Evolutionary conservation across 2,888 invertebrate genomes (phyloP).

Genomic region (Agrotis puta): DNA sequence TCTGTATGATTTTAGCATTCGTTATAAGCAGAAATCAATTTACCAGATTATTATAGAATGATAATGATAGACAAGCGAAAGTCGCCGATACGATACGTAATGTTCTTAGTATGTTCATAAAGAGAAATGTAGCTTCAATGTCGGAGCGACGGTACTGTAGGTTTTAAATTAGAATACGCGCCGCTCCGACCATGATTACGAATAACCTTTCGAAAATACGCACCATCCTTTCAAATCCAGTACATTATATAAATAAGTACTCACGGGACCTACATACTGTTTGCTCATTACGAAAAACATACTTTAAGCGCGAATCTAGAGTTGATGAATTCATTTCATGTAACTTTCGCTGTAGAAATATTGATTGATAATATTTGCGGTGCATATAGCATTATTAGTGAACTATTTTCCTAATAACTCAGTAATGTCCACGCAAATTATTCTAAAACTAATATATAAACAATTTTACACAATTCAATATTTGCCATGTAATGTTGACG

Average conservation of each 20-base stretch:
- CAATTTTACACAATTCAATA: slow-evolving; percentile 63
- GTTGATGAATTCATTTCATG: slow-evolving; percentile 35
- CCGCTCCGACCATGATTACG: slow-evolving; percentile 21
- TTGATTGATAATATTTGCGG: slow-evolving; percentile 46
- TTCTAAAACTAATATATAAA: slow-evolving; percentile 62
- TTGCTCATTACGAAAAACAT: slow-evolving; percentile 63
- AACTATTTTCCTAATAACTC: slow-evolving; percentile 59
- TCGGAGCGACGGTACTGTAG: slow-evolving; percentile 14
- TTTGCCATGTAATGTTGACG: slow-evolving; percentile 60
- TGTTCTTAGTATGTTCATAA: slow-evolving; percentile 17
- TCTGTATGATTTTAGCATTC: slow-evolving; percentile 6
- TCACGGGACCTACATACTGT: slow-evolving; percentile 57
- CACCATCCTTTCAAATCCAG: slow-evolving; percentile 30
- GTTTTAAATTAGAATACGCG: slow-evolving; percentile 26
- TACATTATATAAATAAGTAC: slow-evolving; percentile 39
- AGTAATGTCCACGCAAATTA: slow-evolving; percentile 50
- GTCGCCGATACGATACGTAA: slow-evolving; percentile 36
- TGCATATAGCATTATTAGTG: slow-evolving; percentile 58
- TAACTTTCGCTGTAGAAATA: slow-evolving; percentile 40
- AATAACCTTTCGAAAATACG: slow-evolving; percentile 25
- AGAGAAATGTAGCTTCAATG: slow-evolving; percentile 17
- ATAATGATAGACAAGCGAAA: slow-evolving; percentile 9
- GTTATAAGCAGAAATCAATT: slow-evolving; percentile 22
- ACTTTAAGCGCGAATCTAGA: slow-evolving; percentile 36
- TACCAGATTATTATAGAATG: slow-evolving; percentile 25